These are phyloP conservation scores for Oryzias celebensis DNA, from an alignment of 2,113 vertebrate genomes.

Conservation along the genomic window DNA sequence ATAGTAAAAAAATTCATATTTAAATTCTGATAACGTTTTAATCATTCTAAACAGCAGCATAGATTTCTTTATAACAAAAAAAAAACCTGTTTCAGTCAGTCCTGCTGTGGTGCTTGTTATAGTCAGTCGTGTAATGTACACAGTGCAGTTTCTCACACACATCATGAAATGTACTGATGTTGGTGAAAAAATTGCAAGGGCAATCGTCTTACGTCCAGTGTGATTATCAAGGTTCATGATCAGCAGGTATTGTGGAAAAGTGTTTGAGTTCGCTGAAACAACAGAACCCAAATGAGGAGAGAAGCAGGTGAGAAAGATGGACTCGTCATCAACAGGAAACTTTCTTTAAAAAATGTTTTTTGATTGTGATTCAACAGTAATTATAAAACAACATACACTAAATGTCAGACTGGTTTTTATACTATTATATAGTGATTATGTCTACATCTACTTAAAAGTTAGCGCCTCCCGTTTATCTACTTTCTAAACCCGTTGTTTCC, in stretches of 20 bases:
- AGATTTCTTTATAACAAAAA: no score
- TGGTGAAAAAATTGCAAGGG: conserved; percentile 59
- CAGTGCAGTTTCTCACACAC: conserved; percentile 36
- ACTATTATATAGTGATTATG: no score
- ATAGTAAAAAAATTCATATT: no score
- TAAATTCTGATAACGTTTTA: no score
- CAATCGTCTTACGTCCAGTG: conserved; percentile 61
- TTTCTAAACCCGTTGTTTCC: no score
- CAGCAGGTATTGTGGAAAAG: conserved; percentile 57
- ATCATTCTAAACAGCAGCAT: no score
- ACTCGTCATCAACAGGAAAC: conserved; percentile 19
- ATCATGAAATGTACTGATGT: conserved; percentile 61
- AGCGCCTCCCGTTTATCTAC: no score
- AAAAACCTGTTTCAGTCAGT: no score
- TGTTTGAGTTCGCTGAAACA: conserved; percentile 55
- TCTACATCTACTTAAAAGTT: no score
- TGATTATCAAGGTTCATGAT: conserved; percentile 59
- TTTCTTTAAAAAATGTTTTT: not conserved
- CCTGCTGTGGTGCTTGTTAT: conserved; percentile 19
- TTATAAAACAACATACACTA: no score
- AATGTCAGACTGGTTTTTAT: no score
- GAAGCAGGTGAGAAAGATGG: conserved; percentile 17
- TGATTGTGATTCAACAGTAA: no score
- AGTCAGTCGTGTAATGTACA: conserved; percentile 37
- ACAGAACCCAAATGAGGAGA: conserved; percentile 33